Evolutionary conservation across 2,797 vertebrate genomes (phyloP).

Genomic region (Falco naumanni): DNA sequence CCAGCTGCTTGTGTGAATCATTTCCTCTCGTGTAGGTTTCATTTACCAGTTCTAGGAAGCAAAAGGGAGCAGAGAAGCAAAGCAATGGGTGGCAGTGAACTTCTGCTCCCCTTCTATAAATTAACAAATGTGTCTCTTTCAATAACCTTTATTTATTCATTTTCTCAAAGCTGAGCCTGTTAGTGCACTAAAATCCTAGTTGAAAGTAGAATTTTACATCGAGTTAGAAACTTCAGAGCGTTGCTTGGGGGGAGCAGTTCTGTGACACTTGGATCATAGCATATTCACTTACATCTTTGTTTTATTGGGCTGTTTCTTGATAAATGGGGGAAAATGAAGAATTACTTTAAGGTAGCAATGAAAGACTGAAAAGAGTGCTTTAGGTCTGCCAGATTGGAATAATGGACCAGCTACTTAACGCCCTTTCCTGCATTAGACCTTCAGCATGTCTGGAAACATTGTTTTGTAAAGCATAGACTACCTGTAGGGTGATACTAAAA

Average conservation of each 20-base stretch:
- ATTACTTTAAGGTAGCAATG: neutral
- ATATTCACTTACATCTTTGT: neutral
- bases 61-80: neutral
- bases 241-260: neutral
- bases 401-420: neutral
- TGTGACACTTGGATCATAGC: neutral
- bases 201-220: neutral
- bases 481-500: neutral
- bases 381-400: neutral
- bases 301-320: neutral
- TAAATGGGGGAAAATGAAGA: neutral
- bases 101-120: constrained; percentile 1
- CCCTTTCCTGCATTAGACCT: neutral
- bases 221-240: neutral
- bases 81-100: constrained; percentile 36
- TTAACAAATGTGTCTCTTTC: constrained; percentile 16
- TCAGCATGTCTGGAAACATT: neutral
- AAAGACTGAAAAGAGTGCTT: neutral
- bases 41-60: neutral
- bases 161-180: constrained; percentile 1
- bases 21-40: constrained; percentile 25
- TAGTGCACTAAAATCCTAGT: neutral
- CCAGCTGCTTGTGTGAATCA: constrained; percentile 26
- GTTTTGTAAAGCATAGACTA: neutral
- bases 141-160: neutral